Conservation (phyloP, 2,888 invertebrate species). For the Pogonocherus hispidulus region DNA sequence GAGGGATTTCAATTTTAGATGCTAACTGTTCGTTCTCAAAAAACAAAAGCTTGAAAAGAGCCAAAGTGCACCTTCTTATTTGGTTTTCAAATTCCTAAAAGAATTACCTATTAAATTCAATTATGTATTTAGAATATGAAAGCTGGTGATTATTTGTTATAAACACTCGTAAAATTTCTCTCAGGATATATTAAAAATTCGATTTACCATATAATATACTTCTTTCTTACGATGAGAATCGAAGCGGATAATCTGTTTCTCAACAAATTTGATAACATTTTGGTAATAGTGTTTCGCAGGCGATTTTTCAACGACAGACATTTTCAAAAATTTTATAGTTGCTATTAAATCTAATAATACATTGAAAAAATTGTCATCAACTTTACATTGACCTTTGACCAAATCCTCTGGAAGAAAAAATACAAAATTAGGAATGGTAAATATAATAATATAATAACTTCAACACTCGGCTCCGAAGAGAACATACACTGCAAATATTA, state of each 20-base stretch:
- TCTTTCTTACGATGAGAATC: slow-evolving; percentile 41
- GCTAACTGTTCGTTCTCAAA: slow-evolving; percentile 47
- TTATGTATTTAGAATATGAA: too few relatives aligned
- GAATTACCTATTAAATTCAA: not conserved
- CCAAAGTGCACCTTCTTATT: slow-evolving; percentile 47
- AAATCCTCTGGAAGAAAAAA: slow-evolving; percentile 43
- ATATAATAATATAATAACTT: too few relatives aligned
- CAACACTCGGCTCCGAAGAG: too few relatives aligned
- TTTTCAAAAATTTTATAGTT: slow-evolving; percentile 48
- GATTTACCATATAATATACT: slow-evolving; percentile 46
- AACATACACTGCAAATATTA: too few relatives aligned
- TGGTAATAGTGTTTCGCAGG: slow-evolving; percentile 45
- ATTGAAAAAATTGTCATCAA: slow-evolving; percentile 49
- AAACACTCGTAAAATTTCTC: too few relatives aligned
- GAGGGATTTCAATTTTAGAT: slow-evolving; percentile 39
- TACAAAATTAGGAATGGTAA: not conserved
- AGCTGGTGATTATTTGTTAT: too few relatives aligned
- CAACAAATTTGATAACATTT: slow-evolving; percentile 43
- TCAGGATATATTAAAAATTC: not conserved
- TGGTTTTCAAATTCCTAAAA: slow-evolving; percentile 52
- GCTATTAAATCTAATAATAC: slow-evolving; percentile 46
- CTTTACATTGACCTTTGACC: slow-evolving; percentile 47
- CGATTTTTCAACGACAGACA: slow-evolving; percentile 37
- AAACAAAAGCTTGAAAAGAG: slow-evolving; percentile 48
- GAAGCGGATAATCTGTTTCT: slow-evolving; percentile 46